These are phyloP conservation scores for Nephila pilipes DNA, from an alignment of 1,140 invertebrate genomes.

Conservation along the genomic window DNA sequence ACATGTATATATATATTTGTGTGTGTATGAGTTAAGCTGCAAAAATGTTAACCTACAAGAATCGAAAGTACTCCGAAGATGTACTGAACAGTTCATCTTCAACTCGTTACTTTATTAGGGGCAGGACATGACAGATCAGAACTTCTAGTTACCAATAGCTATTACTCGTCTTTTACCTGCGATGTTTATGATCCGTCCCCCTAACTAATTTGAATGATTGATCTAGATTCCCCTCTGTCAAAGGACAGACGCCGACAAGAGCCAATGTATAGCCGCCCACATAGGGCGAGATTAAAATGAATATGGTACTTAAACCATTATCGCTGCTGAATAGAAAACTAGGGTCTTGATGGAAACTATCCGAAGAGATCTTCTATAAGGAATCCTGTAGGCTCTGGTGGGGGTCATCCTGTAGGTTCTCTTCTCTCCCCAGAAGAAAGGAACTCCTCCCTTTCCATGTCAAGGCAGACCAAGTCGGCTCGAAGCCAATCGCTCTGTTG, in stretches of 20 bases:
- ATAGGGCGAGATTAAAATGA: slow-evolving; percentile 54
- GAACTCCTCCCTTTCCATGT: slow-evolving; percentile 74
- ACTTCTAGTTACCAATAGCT: background rate
- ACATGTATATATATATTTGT: too few relatives aligned
- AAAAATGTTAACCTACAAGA: too few relatives aligned
- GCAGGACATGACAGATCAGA: background rate
- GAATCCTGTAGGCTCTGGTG: slow-evolving; percentile 39
- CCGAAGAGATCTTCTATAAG: slow-evolving; percentile 23
- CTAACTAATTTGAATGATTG: slow-evolving; percentile 52
- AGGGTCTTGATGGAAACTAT: slow-evolving; percentile 1
- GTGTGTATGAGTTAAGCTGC: too few relatives aligned
- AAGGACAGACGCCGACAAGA: slow-evolving; percentile 24
- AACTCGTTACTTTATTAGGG: background rate
- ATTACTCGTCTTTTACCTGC: slow-evolving; percentile 10
- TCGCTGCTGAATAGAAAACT: slow-evolving; percentile 4
- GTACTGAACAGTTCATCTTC: background rate
- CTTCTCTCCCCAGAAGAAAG: slow-evolving; percentile 59
- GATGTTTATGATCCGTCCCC: slow-evolving; percentile 20
- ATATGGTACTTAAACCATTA: slow-evolving; percentile 40
- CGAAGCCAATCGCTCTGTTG: slow-evolving; percentile 75
- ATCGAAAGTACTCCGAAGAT: background rate
- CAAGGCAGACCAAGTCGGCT: slow-evolving; percentile 52
- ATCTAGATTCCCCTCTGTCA: slow-evolving; percentile 27
- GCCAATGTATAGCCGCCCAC: slow-evolving; percentile 2
- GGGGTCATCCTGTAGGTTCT: slow-evolving; percentile 61